A percentile compares a stretch with the other conserved stretches of the same genome.
Conservation (phyloP, 2,888 invertebrate species). For the Laothoe populi region DNA sequence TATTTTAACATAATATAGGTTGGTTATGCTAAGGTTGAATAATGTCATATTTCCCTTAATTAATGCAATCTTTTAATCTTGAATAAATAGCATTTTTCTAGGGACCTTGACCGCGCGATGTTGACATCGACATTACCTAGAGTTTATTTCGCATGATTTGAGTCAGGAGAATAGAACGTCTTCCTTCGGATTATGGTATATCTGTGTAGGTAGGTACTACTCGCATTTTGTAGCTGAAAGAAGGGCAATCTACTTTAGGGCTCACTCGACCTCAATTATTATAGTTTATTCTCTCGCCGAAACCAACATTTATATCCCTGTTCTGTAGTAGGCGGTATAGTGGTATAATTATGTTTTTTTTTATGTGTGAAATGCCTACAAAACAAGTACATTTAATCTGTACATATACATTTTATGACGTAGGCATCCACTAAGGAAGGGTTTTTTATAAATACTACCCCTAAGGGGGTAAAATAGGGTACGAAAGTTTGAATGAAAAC, state of each 20-base stretch:
- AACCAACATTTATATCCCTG: slow-evolving; percentile 6
- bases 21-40: too few relatives aligned
- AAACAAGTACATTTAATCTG: neutral
- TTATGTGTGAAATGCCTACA: neutral
- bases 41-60: neutral
- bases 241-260: neutral
- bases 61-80: too few relatives aligned
- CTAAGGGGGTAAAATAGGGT: too few relatives aligned
- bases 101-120: neutral
- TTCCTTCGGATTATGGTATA: neutral
- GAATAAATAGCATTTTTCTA: neutral
- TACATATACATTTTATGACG: too few relatives aligned
- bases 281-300: slow-evolving; percentile 8
- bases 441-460: too few relatives aligned
- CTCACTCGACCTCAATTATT: slow-evolving; percentile 18
- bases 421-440: too few relatives aligned
- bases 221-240: neutral
- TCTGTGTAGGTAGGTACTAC: neutral
- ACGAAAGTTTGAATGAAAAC: too few relatives aligned
- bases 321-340: neutral
- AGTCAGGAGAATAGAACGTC: neutral
- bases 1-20: neutral
- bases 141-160: neutral
- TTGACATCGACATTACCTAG: neutral
- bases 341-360: neutral